These are phyloP conservation scores for Catocala fraxini DNA, from an alignment of 2,888 invertebrate genomes.

Conservation along the genomic window DNA sequence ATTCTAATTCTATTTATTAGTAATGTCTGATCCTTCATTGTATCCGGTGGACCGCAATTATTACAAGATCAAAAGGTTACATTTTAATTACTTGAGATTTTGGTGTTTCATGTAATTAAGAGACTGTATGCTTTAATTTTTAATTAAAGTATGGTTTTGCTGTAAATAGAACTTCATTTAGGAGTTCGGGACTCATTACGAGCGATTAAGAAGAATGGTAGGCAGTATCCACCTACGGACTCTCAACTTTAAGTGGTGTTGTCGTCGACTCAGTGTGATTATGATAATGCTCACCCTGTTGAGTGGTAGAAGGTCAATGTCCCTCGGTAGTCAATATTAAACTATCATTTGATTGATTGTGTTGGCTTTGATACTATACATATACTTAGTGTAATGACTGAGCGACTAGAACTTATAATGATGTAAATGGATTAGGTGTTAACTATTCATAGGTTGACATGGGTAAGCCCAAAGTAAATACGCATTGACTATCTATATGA, in stretches of 20 bases:
- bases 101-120: constrained; percentile 21
- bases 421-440: too few species aligned
- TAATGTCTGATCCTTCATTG: constrained; percentile 40
- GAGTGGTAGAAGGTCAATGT: constrained; percentile 4
- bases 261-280: background rate
- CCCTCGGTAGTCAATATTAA: constrained; percentile 4
- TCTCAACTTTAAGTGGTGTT: background rate
- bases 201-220: constrained; percentile 18
- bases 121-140: constrained; percentile 19
- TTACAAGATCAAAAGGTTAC: constrained; percentile 45
- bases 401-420: too few species aligned
- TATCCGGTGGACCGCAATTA: constrained; percentile 48
- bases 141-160: constrained; percentile 18
- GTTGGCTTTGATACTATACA: background rate
- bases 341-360: constrained; percentile 9
- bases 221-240: background rate
- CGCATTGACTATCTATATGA: too few species aligned
- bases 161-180: constrained; percentile 16
- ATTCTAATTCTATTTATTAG: constrained; percentile 46
- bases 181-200: constrained; percentile 11
- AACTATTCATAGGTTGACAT: too few species aligned
- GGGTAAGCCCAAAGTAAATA: too few species aligned
- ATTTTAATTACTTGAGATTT: constrained; percentile 42
- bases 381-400: too few species aligned
- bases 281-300: background rate